Evolutionary conservation across 2,113 vertebrate species (phyloP).

Genomic region (Thamnophis sirtalis): DNA sequence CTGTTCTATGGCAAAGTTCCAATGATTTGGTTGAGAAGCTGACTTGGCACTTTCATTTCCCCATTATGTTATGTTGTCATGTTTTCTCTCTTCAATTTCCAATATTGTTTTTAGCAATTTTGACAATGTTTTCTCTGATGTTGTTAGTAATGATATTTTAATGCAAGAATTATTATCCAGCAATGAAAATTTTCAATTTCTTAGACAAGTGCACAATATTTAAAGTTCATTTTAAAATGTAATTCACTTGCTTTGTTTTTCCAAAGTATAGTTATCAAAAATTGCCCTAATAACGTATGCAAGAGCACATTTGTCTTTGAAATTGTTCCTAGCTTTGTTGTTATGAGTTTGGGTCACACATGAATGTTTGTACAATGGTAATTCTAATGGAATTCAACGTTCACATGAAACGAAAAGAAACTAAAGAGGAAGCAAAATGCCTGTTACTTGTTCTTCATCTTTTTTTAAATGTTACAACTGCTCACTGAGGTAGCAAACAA

Average conservation of each 20-base stretch:
- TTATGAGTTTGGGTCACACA: constrained; percentile 6
- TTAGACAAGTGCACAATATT: background rate
- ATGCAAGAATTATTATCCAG: background rate
- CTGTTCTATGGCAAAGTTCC: background rate
- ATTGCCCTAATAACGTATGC: background rate
- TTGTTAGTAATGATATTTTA: background rate
- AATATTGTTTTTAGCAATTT: background rate
- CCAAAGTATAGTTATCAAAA: background rate
- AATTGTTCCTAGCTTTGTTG: constrained; percentile 7
- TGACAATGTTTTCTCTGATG: background rate
- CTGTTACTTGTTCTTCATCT: background rate
- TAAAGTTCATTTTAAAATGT: background rate
- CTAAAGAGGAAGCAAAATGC: constrained; percentile 13
- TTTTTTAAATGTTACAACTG: constrained; percentile 11
- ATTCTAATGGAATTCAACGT: background rate
- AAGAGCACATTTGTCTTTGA: constrained; percentile 7
- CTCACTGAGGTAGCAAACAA: constrained; percentile 1
- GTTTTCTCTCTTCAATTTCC: background rate
- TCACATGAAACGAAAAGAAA: constrained; percentile 20
- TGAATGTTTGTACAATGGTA: background rate
- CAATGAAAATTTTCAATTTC: background rate
- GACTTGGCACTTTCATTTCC: background rate
- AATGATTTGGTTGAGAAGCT: background rate
- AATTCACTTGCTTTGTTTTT: background rate
- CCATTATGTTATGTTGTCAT: background rate